A percentile compares a stretch with the other conserved stretches of the same genome.
phyloP scores from a whole-genome alignment of 2,113 vertebrate species.

The Xiphorhynchus elegans region DNA sequence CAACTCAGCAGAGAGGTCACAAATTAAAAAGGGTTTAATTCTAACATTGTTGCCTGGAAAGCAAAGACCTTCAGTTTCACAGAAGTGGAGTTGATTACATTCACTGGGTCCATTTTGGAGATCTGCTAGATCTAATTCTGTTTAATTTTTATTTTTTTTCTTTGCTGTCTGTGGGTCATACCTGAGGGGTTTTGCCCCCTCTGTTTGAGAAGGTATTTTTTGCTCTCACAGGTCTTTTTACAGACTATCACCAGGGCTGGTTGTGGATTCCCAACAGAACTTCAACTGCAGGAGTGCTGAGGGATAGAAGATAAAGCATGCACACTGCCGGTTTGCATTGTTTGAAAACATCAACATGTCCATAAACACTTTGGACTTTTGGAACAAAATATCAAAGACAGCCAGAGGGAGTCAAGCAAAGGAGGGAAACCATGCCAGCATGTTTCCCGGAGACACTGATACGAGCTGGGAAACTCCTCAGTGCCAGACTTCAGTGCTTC shows the following conservation, averaged over 20 bases:
- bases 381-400: neutral
- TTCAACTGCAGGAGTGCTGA: neutral
- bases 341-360: neutral
- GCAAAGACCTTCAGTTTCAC: neutral
- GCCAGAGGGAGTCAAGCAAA: neutral
- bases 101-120: neutral
- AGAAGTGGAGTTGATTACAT: neutral
- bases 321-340: rapidly evolving
- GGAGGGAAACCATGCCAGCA: neutral
- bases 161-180: neutral
- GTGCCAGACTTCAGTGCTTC: neutral
- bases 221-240: neutral
- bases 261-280: neutral
- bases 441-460: neutral
- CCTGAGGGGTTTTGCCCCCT: neutral
- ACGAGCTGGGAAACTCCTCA: neutral
- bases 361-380: neutral
- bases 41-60: neutral
- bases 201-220: neutral
- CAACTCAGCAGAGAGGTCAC: too few relatives aligned
- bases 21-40: neutral
- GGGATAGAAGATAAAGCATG: neutral
- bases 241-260: neutral
- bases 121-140: neutral
- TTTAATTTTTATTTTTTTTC: neutral